Evolutionary conservation across 2,113 vertebrate genomes (phyloP).

Genomic region (Sphaerodactylus townsendi): DNA sequence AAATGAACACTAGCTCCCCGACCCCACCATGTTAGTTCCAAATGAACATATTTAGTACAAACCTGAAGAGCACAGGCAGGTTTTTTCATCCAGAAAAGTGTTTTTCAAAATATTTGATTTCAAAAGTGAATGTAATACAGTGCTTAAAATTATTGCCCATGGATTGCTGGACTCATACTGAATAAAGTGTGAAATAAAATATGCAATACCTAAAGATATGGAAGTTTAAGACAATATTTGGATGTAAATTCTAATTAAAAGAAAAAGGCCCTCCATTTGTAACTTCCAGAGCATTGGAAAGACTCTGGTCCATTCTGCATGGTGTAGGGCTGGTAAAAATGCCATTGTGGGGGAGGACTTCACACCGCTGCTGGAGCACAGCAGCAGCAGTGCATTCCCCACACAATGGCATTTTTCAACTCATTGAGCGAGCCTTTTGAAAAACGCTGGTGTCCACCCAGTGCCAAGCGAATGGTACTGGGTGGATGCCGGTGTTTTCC

Average conservation of each 20-base stretch:
- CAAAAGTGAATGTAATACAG: not conserved
- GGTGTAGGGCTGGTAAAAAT: too few species aligned
- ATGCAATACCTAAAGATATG: not conserved
- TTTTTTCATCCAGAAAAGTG: not conserved
- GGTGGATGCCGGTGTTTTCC: too few species aligned
- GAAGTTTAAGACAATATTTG: not conserved
- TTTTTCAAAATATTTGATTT: not conserved
- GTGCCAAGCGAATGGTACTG: too few species aligned
- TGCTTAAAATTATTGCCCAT: not conserved
- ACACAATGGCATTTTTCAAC: too few species aligned
- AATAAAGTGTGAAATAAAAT: not conserved
- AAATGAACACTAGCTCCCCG: not conserved
- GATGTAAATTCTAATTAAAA: not conserved
- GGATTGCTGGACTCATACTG: not conserved
- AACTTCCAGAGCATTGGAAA: not conserved
- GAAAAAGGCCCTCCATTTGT: not conserved
- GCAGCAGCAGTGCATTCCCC: too few species aligned
- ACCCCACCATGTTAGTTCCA: not conserved
- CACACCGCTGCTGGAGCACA: too few species aligned
- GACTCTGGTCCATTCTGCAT: too few species aligned
- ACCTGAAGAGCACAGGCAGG: not conserved
- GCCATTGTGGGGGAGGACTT: too few species aligned
- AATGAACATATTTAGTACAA: not conserved
- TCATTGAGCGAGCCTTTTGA: too few species aligned
- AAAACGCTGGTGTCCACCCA: too few species aligned